Evolutionary conservation across 2,888 invertebrate species (phyloP).

Genomic region (Amblyjoppa proteus): DNA sequence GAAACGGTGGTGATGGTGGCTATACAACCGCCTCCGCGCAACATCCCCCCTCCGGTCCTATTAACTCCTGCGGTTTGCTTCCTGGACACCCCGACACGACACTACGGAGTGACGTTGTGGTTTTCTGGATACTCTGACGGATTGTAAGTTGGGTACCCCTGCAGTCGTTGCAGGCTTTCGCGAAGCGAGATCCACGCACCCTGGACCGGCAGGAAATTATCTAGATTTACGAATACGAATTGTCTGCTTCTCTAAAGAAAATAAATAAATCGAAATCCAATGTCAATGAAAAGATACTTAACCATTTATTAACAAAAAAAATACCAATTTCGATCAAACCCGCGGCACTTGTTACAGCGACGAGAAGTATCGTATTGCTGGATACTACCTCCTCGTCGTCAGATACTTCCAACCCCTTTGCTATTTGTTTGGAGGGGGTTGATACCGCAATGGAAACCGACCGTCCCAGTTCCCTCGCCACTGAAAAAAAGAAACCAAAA

Average conservation of each 20-base stretch:
- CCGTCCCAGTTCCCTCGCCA: constrained; percentile 42
- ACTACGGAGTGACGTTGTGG: constrained; percentile 38
- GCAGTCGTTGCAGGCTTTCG: neutral
- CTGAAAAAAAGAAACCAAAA: constrained; percentile 19
- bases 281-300: neutral
- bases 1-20: constrained; percentile 6
- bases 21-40: neutral
- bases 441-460: neutral
- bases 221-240: neutral
- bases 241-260: neutral
- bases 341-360: constrained; percentile 56
- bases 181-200: neutral
- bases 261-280: neutral
- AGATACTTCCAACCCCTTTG: constrained; percentile 30
- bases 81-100: constrained; percentile 23
- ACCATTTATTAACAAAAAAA: neutral
- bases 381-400: constrained; percentile 18
- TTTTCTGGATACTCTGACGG: constrained; percentile 22
- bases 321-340: neutral
- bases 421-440: constrained; percentile 23
- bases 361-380: constrained; percentile 15
- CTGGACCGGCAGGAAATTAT: neutral
- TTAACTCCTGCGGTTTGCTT: constrained; percentile 56
- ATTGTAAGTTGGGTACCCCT: neutral
- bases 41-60: constrained; percentile 42